A percentile compares a stretch with the other conserved stretches of the same genome.
These are phyloP conservation scores for Solenopsis fugax DNA, from an alignment of 1,140 invertebrate species.

Conservation along the genomic window DNA sequence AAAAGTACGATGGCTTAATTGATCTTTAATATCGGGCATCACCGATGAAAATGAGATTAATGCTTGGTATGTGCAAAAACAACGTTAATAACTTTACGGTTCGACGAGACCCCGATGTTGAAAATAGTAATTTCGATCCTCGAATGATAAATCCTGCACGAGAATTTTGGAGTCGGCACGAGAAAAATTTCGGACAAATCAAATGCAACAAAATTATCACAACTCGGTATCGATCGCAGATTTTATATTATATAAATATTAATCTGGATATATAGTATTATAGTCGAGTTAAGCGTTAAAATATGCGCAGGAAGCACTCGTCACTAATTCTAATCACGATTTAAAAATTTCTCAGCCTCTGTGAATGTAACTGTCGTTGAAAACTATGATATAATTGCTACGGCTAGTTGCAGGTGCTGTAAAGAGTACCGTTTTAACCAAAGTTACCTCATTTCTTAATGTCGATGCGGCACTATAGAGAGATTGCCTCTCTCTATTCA, in stretches of 20 bases:
- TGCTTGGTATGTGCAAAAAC: neutral
- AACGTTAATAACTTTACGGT: neutral
- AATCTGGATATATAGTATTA: neutral
- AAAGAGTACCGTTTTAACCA: slow-evolving; percentile 45
- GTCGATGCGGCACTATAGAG: slow-evolving; percentile 41
- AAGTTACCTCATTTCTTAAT: slow-evolving; percentile 56
- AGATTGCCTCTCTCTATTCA: slow-evolving; percentile 5
- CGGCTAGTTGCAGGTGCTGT: slow-evolving; percentile 24
- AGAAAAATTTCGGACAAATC: neutral
- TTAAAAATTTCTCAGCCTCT: slow-evolving; percentile 17
- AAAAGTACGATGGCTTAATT: neutral
- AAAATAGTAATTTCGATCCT: neutral
- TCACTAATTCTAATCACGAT: slow-evolving; percentile 26
- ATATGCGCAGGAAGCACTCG: slow-evolving; percentile 23
- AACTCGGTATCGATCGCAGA: neutral
- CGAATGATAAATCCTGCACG: neutral
- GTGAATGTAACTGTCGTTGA: slow-evolving; percentile 28
- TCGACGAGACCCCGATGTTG: neutral
- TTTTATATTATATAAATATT: slow-evolving; percentile 30
- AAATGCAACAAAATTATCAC: neutral
- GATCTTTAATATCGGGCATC: neutral
- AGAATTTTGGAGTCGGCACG: neutral
- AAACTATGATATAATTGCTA: slow-evolving; percentile 39
- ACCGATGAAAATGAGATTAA: neutral
- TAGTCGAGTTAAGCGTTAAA: slow-evolving; percentile 31